Evolutionary conservation across 2,113 vertebrate species (phyloP), one percentile per base, ranked within the genome.

Genomic region (Hyaena hyaena): DNA sequence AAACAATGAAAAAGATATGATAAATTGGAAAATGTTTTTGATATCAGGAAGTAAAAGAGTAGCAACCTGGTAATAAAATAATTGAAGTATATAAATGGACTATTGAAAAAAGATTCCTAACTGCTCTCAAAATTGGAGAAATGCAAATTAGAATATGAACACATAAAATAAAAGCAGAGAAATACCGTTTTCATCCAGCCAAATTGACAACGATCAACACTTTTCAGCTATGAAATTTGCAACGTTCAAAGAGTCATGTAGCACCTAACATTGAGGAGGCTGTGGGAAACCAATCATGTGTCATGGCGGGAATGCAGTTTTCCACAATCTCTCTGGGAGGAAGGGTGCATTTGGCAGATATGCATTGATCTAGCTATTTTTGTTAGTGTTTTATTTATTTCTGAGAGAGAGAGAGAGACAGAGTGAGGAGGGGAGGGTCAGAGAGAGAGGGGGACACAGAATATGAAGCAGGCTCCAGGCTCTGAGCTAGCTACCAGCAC

Each of bases 91-190:
- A 55, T 71, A 85, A 85, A 43, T 24, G 17, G 39, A 82, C 15
- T 69, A 19, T 48, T 89, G 31, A 82, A 63, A 77, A 35, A 89
- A 77, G 39, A 39, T 88, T 80, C 33, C 77, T 33, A 66, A 15
- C 53, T 12, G 89, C 17, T 88, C 48, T 69, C 21, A 79, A 45
- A 66, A 50, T 93, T 14, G 69, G 10, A 80, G 71, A 93, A 83
- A 84, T 71, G 17, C 33, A 84, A 88, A 89, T 77, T 85, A 85
- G 53, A 88, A 85, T 53, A 63, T 39, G 33, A 84, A 63, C 85
- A 96, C 14, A 93, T 74, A 58, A 90, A 85, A 86, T 86, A 35
- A 88, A 76, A 92, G 26, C 58, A 83, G 15, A 48, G 24, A 74
- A 53, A 58, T 77, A 19, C 21, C 9, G 31, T 66, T 93, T 92